Evolutionary conservation across 2,888 invertebrate genomes (phyloP), one percentile per base, ranked within the genome.

Genomic region (Sarcophaga variegata): DNA sequence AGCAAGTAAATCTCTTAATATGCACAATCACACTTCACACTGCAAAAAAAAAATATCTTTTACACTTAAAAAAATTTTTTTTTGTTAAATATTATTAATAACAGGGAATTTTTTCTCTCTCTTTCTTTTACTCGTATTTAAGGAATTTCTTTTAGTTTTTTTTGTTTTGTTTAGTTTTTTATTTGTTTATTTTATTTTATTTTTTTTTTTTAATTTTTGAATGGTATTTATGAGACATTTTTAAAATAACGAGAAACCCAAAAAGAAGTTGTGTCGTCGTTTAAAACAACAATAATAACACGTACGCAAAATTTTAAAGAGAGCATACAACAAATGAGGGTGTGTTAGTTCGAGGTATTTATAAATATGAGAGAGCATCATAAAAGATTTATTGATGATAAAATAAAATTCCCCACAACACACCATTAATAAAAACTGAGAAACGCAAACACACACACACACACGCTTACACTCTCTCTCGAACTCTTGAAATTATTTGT

Each of bases 51-150:
- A 54, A 70, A 47, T 22, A n/a, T 12, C 17, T 37, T 10, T 37
- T 72, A 75, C 81, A 75, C 75, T 72, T 66, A 64, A 82, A 82
- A 49, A 82, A 82, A 82, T 76, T 81, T 69, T 69, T 20, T n/a
- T 4, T n/a, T 12, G 45, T 3, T n/a, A 27, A 72, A 81, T 22
- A 22, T 22, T 22, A 22, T 22, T 22, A 27, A 60, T 37, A 1
- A 25, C 25, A 37, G 14, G 3, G 20, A n/a, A 12, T 76, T 12
- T 49, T 37, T 20, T 17, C 5, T 10, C 8, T 37, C 10, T 10
- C 37, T 37, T 10, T 37, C 37, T 37, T 27, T 37, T 37, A 37
- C 37, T 37, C 2, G 37, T 37, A n/a, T 4, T 59, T 59, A 20
- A 60, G 4, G n/a, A 72, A 60, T 5, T 71, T 22, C 54, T 49